These are phyloP conservation scores for Aplocera efformata DNA, from an alignment of 2,888 invertebrate species.

Conservation along the genomic window DNA sequence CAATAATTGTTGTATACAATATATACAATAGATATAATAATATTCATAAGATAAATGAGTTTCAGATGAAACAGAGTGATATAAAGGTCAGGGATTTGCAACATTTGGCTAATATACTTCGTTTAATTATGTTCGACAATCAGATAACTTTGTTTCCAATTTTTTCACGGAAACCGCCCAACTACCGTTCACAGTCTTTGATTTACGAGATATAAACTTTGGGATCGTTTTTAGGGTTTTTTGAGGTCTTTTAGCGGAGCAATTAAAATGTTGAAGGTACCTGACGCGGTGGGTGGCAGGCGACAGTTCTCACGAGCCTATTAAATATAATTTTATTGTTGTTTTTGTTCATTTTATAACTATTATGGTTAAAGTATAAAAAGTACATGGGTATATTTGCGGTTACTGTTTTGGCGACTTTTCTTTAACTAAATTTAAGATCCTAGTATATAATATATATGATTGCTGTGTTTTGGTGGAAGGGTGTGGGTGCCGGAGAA, in stretches of 20 bases:
- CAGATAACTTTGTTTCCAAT: constrained; percentile 28
- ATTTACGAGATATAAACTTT: constrained; percentile 74
- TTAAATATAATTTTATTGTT: constrained; percentile 78
- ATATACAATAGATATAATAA: no score
- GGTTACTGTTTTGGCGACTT: no score
- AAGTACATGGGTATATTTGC: no score
- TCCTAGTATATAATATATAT: no score
- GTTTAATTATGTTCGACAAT: constrained; percentile 7
- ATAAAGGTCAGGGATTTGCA: no score
- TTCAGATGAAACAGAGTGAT: no score
- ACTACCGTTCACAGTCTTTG: constrained; percentile 71
- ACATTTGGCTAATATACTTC: no score
- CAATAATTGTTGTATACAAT: no score
- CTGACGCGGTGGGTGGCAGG: constrained; percentile 74
- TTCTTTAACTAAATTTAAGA: no score
- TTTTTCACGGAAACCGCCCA: constrained; percentile 6
- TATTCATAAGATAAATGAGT: no score
- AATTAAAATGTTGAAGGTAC: constrained; percentile 78
- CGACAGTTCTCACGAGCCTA: constrained; percentile 79
- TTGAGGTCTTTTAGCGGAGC: constrained; percentile 69
- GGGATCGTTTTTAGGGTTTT: constrained; percentile 62
- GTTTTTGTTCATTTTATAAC: constrained; percentile 59
- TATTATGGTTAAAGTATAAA: background rate
- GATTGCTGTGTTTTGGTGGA: no score
- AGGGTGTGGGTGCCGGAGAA: no score